Evolutionary conservation across 2,888 invertebrate species (phyloP), one percentile per base, ranked within the genome.

Genomic region (Ormyrus rosae): DNA sequence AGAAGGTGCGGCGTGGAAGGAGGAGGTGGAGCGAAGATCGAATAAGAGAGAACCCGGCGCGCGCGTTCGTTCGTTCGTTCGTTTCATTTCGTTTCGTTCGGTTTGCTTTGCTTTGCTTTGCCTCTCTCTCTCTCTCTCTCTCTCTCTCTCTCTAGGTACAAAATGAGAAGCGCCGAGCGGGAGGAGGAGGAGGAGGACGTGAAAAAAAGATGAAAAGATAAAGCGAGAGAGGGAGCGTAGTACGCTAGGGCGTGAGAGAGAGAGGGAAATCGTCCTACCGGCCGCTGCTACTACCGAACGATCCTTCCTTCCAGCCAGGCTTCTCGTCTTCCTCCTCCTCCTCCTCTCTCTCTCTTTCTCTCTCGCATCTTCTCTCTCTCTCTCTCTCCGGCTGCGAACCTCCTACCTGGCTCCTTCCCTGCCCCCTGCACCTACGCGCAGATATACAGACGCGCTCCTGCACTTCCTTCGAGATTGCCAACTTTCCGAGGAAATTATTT

Each of bases 1-100:
- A 84, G 84, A 83, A 83, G 83, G 78, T 83, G 78, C 70, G 71
- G 82, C 75, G 72, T 72, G 78, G 83, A 73, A 84, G 84, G 82
- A 83, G 83, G 87, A 86, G 87, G 85, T 84, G 86, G 86, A 87
- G 86, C 83, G 82, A 85, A 84, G 85, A 85, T 84, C 87, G 88
- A 89, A 88, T 88, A 88, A 88, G 88, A 83, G 79, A 78, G 80
- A 79, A 45, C 48, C 8, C 13, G 2, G 60, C 58, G 68, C 46
- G 64, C 48, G 71, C 64, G 63, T 65, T 68, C 69, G 80, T 60
- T 19, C 46, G 69, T 51, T 48, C 68, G 58, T 78, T 83, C 84
- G 83, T 83, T 85, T 84, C 83, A 81, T 87, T 87, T 87, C 86
- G 86, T 88, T 89, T 86, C 86, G 85, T 87, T 87, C 85, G 83